A percentile compares a stretch with the other conserved stretches of the same genome.
These are phyloP conservation scores for Plectropomus leopardus DNA, from an alignment of 2,113 vertebrate genomes.

Conservation along the genomic window DNA sequence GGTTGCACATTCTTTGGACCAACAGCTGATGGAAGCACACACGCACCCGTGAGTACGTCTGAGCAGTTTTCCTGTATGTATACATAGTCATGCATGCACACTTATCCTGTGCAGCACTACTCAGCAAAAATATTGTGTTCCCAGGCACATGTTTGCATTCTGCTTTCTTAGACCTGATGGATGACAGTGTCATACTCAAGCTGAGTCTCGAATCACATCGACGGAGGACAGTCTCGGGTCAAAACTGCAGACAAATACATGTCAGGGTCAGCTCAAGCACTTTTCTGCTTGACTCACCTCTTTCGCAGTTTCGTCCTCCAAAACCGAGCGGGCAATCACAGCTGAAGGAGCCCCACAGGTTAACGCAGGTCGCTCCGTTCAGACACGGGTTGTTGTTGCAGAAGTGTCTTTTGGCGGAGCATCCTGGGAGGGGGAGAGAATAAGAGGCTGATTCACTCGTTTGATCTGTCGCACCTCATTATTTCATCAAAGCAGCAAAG, in stretches of 20 bases:
- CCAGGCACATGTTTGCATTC: neutral
- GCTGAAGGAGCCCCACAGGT: constrained; percentile 92
- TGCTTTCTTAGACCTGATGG: neutral
- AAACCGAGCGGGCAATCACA: constrained; percentile 92
- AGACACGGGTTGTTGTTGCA: constrained; percentile 90
- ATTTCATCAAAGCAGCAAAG: constrained; percentile 49
- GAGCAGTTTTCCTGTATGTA: too few species aligned
- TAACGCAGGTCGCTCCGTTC: constrained; percentile 93
- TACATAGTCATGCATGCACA: too few species aligned
- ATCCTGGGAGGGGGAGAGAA: constrained; percentile 82
- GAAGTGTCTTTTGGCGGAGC: constrained; percentile 91
- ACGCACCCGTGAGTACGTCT: too few species aligned
- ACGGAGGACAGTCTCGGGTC: neutral
- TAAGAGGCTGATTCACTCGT: neutral
- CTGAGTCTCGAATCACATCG: neutral
- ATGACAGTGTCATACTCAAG: neutral
- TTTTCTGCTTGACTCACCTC: constrained; percentile 80
- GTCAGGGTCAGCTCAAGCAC: neutral
- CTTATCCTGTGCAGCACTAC: too few species aligned
- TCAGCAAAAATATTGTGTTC: too few species aligned
- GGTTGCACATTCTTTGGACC: too few species aligned
- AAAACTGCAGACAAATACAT: neutral
- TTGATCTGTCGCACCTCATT: constrained; percentile 56
- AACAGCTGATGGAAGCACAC: too few species aligned
- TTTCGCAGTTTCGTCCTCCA: constrained; percentile 91